Evolutionary conservation across 2,797 vertebrate species (phyloP).

Genomic region (Anniella stebbinsi): DNA sequence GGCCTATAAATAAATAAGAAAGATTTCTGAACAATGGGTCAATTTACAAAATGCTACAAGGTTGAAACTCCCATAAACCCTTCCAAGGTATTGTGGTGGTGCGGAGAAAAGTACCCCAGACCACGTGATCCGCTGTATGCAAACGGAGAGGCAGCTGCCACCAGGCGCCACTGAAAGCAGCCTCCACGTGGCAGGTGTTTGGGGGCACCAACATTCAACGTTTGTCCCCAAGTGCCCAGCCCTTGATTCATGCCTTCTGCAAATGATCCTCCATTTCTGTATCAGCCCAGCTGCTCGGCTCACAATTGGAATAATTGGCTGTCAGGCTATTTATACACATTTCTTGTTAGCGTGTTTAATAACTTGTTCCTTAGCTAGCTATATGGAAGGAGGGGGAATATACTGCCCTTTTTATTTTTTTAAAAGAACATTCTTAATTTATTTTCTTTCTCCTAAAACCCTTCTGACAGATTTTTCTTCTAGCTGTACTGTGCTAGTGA

Average conservation of each 20-base stretch:
- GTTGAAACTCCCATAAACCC: too few relatives aligned
- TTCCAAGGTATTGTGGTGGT: neutral
- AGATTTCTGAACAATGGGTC: neutral
- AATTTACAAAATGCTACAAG: too few relatives aligned
- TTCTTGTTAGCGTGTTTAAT: conserved; percentile 64
- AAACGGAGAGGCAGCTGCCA: neutral
- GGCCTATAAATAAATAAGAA: neutral
- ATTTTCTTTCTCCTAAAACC: conserved; percentile 45
- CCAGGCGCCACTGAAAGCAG: neutral
- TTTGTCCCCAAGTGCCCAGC: conserved; percentile 74
- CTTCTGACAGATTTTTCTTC: conserved; percentile 63
- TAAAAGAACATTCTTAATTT: conserved; percentile 1
- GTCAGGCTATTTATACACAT: conserved; percentile 74
- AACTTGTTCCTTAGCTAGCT: conserved; percentile 57
- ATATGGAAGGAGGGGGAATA: conserved; percentile 22
- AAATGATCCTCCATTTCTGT: conserved; percentile 79
- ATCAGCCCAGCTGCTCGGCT: conserved; percentile 78
- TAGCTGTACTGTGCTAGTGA: conserved; percentile 33
- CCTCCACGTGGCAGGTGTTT: neutral
- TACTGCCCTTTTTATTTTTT: conserved; percentile 54
- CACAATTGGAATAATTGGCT: conserved; percentile 72
- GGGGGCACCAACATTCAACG: conserved; percentile 14
- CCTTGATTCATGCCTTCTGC: conserved; percentile 72
- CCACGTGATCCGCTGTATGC: too few relatives aligned
- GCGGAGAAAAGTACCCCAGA: neutral